A percentile compares a stretch with the other conserved stretches of the same genome.
Conservation (phyloP, 2,113 vertebrate species). For the Miniopterus natalensis region DNA sequence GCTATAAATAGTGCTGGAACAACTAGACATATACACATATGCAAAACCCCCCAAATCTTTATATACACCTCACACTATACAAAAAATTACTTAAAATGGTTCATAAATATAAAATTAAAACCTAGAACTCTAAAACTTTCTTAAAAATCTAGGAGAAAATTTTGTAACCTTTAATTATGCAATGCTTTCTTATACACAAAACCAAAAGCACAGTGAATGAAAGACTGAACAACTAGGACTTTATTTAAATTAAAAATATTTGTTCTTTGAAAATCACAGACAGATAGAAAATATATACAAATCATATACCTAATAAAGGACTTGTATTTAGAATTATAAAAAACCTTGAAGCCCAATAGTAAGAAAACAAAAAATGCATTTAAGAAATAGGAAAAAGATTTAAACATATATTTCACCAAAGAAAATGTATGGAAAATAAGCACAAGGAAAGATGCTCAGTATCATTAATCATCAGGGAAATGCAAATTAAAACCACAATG, state of each 20-base stretch:
- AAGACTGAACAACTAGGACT: not conserved
- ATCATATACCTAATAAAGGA: not conserved
- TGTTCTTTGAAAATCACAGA: not conserved
- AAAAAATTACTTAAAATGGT: conserved; percentile 1
- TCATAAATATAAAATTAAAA: not conserved
- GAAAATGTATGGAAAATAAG: conserved; percentile 33
- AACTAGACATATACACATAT: not conserved
- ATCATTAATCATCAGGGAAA: not conserved
- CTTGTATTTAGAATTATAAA: conserved; percentile 14
- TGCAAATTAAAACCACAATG: not conserved
- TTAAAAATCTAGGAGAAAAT: not conserved
- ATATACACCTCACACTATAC: not conserved
- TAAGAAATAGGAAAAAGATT: not conserved
- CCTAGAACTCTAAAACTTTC: not conserved
- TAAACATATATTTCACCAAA: not conserved
- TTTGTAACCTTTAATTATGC: not conserved
- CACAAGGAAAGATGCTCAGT: not conserved
- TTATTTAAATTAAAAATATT: not conserved
- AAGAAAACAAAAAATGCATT: not conserved
- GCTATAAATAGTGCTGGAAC: not conserved
- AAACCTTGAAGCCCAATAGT: not conserved
- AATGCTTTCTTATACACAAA: not conserved
- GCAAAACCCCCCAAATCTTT: not conserved
- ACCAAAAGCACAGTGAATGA: not conserved
- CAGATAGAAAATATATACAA: not conserved